phyloP scores from a whole-genome alignment of 2,888 invertebrate species.

The Caradrina kadenii region DNA sequence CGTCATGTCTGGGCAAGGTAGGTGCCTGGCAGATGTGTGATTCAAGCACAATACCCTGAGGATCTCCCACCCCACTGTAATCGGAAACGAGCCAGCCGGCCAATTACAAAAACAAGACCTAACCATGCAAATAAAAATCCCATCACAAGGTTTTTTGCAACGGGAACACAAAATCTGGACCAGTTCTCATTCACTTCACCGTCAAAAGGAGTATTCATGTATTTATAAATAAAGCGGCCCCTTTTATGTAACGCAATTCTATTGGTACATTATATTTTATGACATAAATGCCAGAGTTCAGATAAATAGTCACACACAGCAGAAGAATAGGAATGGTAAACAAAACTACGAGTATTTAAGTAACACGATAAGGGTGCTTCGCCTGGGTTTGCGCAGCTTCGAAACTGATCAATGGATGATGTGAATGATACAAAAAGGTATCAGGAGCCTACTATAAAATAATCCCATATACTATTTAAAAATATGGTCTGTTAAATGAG shows the following conservation, averaged over 20 bases:
- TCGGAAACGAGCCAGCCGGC: neutral
- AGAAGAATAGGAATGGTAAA: neutral
- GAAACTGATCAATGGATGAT: neutral
- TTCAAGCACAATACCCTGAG: neutral
- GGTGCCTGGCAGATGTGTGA: neutral
- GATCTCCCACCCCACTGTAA: neutral
- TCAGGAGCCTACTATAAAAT: too few relatives aligned
- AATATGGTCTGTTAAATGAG: neutral
- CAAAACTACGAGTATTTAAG: neutral
- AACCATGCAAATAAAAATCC: neutral
- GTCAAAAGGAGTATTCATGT: conserved; percentile 1
- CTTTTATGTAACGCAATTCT: neutral
- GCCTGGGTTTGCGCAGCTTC: neutral
- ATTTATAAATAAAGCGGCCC: conserved; percentile 11
- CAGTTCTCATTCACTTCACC: neutral
- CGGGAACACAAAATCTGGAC: neutral
- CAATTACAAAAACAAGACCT: conserved; percentile 4
- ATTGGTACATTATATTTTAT: neutral
- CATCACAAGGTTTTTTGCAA: neutral
- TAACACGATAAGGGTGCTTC: neutral
- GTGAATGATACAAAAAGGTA: neutral
- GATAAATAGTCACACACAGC: conserved; percentile 14
- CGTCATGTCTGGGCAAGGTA: neutral
- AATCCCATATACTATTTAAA: too few relatives aligned
- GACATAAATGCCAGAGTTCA: too few relatives aligned